These are phyloP conservation scores for Conopomorpha cramerella DNA, from an alignment of 1,140 invertebrate species.

Conservation along the genomic window DNA sequence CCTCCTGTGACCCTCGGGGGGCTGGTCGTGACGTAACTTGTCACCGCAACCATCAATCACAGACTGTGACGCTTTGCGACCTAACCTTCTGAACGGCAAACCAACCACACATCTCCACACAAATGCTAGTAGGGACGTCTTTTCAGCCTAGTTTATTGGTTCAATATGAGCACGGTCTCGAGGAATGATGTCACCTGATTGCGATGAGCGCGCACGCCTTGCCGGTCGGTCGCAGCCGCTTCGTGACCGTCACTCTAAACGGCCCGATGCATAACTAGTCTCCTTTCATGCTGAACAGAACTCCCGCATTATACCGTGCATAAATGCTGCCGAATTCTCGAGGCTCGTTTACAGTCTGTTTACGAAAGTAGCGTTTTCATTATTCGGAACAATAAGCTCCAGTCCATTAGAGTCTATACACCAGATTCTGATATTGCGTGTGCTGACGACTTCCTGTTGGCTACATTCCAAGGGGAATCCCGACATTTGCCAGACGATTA, in stretches of 20 bases:
- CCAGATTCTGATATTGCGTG: no score
- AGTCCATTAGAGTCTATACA: no score
- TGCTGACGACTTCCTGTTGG: constrained; percentile 40
- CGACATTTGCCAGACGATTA: constrained; percentile 39
- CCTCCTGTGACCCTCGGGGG: constrained; percentile 26
- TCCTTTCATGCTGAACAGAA: constrained; percentile 19
- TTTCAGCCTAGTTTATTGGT: constrained; percentile 2
- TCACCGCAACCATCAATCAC: constrained; percentile 48
- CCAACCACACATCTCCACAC: neutral
- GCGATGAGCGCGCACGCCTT: constrained; percentile 24
- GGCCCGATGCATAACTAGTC: constrained; percentile 19
- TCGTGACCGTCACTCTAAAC: constrained; percentile 24
- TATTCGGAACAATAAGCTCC: no score
- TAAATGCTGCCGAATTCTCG: no score
- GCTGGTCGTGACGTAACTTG: constrained; percentile 24
- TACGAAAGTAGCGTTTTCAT: no score
- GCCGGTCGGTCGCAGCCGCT: constrained; percentile 14
- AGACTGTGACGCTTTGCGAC: constrained; percentile 27
- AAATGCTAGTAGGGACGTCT: neutral
- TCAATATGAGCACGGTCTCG: constrained; percentile 9
- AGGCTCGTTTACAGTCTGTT: no score
- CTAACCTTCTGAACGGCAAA: no score
- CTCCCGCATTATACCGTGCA: constrained; percentile 10
- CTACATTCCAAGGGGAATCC: constrained; percentile 40
- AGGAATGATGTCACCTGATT: constrained; percentile 33